Evolutionary conservation across 2,888 invertebrate genomes (phyloP), one percentile per base, ranked within the genome.

Genomic region (Dioctria linearis): DNA sequence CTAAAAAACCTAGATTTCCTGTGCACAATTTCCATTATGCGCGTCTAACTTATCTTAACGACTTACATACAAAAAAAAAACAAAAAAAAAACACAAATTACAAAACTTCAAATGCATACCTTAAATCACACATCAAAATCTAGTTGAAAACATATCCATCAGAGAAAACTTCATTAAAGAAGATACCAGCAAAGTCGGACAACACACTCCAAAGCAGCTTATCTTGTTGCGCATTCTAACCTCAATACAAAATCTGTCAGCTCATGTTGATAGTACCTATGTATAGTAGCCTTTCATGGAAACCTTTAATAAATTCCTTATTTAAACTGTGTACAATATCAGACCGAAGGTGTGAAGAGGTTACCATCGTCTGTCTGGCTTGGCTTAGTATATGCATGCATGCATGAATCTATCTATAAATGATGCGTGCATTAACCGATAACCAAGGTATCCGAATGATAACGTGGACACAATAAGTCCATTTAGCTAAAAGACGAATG

Each of bases 401-500:
- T 25, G 25, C 25, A 25, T n/a, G 13, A 13, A 11, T 54, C 54
- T 40, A 42, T 54, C 5, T 25, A 39, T 51, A 67, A 8, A 1
- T 54, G 59, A 3, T 59, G 59, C 73, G 57, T 73, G 57, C 73
- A 73, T 73, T 73, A 73, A 40, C 59, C 73, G 73, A 73, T 73
- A 73, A 59, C 43, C 69, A 37, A 59, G 13, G 73, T 57, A 54
- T 51, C 54, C 9, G 57, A n/a, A 25, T 57, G 73, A 73, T 73
- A 73, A 57, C 43, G 57, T 40, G 42, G 57, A 73, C 73, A 73
- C 73, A 73, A 73, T 73, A 73, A 73, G 73, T 57, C 57, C 73
- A 73, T 73, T 73, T 57, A 73, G 73, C 57, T n/a, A 25, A 25
- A 67, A 69, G 69, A 69, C 8, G 69, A 69, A 49, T 51, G 69